These are phyloP conservation scores for Myripristis jacobus DNA, from an alignment of 2,797 vertebrate species.

Conservation along the genomic window DNA sequence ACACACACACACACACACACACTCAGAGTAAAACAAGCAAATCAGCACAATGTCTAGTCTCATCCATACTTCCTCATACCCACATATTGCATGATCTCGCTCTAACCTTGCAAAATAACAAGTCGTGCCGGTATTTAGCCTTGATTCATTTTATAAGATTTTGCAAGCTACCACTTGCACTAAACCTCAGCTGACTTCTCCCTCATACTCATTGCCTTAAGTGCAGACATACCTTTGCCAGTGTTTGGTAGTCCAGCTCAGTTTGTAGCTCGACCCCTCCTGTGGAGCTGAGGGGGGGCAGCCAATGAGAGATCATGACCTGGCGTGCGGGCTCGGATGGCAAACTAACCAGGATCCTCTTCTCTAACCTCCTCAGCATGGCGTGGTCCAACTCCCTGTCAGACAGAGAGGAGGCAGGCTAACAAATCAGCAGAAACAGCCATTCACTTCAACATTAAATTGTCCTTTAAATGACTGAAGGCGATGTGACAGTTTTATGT, in stretches of 20 bases:
- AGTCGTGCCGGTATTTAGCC: too few relatives aligned
- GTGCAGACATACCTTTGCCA: constrained; percentile 84
- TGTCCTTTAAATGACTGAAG: too few relatives aligned
- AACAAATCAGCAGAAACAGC: background rate
- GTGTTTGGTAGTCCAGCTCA: constrained; percentile 84
- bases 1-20: background rate
- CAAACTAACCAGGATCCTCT: constrained; percentile 93
- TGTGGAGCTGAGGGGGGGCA: constrained; percentile 87
- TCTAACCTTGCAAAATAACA: too few relatives aligned
- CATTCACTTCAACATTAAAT: background rate
- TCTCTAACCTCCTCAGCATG: constrained; percentile 94
- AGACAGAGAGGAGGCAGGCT: background rate
- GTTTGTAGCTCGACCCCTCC: constrained; percentile 86
- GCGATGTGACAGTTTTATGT: too few relatives aligned
- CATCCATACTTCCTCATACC: too few relatives aligned
- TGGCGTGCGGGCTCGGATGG: constrained; percentile 87
- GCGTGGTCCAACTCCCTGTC: constrained; percentile 93
- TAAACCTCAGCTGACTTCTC: too few relatives aligned
- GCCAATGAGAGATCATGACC: constrained; percentile 93
- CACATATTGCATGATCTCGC: too few relatives aligned
- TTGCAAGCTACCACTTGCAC: too few relatives aligned
- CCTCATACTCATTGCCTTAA: too few relatives aligned
- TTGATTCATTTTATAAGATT: too few relatives aligned
- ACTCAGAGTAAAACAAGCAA: too few relatives aligned
- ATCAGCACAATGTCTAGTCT: too few relatives aligned